Conservation (phyloP, 2,113 vertebrate genomes). For the Oxyura jamaicensis region DNA sequence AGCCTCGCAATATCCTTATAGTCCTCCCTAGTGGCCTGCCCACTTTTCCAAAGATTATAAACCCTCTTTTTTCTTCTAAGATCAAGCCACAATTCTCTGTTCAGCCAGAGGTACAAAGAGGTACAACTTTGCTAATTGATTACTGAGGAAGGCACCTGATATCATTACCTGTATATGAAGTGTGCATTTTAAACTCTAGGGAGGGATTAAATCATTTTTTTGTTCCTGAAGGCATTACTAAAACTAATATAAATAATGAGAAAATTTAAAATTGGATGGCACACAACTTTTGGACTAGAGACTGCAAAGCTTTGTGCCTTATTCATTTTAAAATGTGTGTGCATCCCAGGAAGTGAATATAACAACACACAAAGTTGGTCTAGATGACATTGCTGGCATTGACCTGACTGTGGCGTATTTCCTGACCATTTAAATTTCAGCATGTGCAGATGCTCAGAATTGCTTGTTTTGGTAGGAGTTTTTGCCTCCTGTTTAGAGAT, state of each 20-base stretch:
- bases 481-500: neutral
- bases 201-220: neutral
- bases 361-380: fast-evolving
- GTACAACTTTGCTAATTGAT: conserved; percentile 40
- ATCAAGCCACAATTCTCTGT: no score
- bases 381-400: neutral
- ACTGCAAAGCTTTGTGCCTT: neutral
- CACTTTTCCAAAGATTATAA: no score
- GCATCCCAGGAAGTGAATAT: neutral
- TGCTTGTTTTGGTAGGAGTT: neutral
- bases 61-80: no score
- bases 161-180: neutral
- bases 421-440: neutral
- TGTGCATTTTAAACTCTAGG: neutral
- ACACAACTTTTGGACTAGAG: neutral
- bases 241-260: neutral
- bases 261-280: neutral
- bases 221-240: neutral
- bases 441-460: neutral
- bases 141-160: conserved; percentile 1
- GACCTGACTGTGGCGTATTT: neutral
- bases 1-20: no score
- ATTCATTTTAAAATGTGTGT: neutral
- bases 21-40: no score
- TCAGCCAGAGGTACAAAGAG: no score